phyloP scores from a whole-genome alignment of 2,888 invertebrate genomes.

The Crossocerus cetratus region DNA sequence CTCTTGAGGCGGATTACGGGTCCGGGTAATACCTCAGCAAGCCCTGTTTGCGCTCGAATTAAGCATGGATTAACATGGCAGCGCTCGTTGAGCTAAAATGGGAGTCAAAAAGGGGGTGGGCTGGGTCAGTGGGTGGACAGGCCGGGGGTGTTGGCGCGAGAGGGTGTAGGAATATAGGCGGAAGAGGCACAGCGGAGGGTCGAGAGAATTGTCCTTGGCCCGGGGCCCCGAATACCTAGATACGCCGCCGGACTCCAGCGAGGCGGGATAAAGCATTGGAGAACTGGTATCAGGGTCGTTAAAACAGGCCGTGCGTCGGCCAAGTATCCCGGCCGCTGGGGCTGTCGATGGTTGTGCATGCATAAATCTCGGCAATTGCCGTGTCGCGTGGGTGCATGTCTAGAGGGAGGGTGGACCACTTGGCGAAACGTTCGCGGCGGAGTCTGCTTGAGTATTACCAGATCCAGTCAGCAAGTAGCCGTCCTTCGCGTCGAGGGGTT shows the following conservation, averaged over 20 bases:
- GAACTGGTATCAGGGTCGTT: conserved; percentile 6
- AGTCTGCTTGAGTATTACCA: conserved; percentile 44
- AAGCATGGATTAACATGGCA: conserved; percentile 33
- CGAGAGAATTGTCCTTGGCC: conserved; percentile 51
- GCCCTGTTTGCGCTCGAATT: conserved; percentile 24
- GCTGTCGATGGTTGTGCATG: background rate
- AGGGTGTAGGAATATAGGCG: background rate
- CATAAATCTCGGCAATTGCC: conserved; percentile 18
- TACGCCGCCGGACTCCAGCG: conserved; percentile 23
- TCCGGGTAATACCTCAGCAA: conserved; percentile 6
- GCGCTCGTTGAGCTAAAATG: conserved; percentile 5
- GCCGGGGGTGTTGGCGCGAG: background rate
- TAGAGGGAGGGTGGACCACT: conserved; percentile 17
- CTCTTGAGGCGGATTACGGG: conserved; percentile 13
- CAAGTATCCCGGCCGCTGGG: background rate
- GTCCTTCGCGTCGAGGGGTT: conserved; percentile 64
- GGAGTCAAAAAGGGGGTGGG: conserved; percentile 2
- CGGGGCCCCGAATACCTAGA: conserved; percentile 27
- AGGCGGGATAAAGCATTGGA: conserved; percentile 20
- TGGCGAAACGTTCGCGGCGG: conserved; percentile 26
- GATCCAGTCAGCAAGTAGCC: conserved; percentile 63
- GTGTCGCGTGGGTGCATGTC: conserved; percentile 7
- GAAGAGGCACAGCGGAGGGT: conserved; percentile 4
- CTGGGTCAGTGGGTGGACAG: background rate
- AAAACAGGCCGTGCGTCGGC: background rate